A percentile compares a stretch with the other conserved stretches of the same genome.
Evolutionary conservation across 1,140 invertebrate genomes (phyloP).

Genomic region (Linepithema humile): DNA sequence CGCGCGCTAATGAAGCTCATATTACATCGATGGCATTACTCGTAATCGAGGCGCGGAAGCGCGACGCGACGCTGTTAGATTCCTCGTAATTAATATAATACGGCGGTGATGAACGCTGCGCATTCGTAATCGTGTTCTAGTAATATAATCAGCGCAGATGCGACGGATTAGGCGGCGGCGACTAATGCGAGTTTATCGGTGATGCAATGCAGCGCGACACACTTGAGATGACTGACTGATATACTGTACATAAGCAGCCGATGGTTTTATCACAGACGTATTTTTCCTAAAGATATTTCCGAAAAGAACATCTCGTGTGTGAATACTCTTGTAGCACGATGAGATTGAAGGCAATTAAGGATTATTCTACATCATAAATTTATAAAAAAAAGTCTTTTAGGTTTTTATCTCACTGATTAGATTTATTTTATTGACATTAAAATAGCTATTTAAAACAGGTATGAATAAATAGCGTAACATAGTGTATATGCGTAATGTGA

Average conservation of each 20-base stretch:
- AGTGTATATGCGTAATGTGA: not conserved
- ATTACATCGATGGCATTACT: slow-evolving; percentile 25
- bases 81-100: slow-evolving; percentile 52
- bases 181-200: slow-evolving; percentile 43
- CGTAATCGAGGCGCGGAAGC: slow-evolving; percentile 14
- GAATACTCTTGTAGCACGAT: too few species aligned
- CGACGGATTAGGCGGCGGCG: slow-evolving; percentile 18
- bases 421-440: too few species aligned
- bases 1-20: slow-evolving; percentile 26
- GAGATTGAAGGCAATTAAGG: too few species aligned
- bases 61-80: slow-evolving; percentile 22
- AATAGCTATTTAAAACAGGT: not conserved
- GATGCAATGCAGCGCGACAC: not conserved
- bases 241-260: not conserved
- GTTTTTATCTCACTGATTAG: too few species aligned
- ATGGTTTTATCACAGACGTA: not conserved
- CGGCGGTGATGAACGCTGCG: slow-evolving; percentile 18
- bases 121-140: slow-evolving; percentile 13
- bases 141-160: slow-evolving; percentile 10
- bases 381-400: too few species aligned
- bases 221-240: not conserved
- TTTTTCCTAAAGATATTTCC: not conserved
- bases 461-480: not conserved
- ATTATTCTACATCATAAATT: too few species aligned
- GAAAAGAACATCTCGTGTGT: too few species aligned